Base-by-base conservation (phyloP, 2,113 vertebrate species). In the Thomomys bottae region DNA sequence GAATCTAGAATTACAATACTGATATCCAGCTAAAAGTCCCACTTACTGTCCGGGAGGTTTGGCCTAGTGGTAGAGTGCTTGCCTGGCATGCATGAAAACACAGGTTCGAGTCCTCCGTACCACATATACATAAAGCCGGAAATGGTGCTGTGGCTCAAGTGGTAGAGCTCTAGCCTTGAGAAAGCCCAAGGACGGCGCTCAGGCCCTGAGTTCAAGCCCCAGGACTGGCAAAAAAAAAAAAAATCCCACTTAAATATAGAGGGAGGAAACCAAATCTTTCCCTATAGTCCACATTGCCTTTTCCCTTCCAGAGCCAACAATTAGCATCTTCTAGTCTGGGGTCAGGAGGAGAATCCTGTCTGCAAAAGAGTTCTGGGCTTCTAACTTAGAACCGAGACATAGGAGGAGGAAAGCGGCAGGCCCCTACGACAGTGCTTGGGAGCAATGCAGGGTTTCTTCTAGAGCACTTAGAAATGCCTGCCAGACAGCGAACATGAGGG, bases 281-380 rank as follows among this genome's bases (percentile, higher is more conserved):
- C 72, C 66, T 38, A 57, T 54, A 92, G 68, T 45, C 45, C 42
- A 77, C 45, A 36, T 36, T 79, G 67, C 28, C 15, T 82, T 83
- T 94, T 85, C 61, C 90, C 42, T 92, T 94, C 38, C 79, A 88
- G 64, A 38, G 66, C 30, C 34, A 8, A 34, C 84, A 32, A 14
- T 76, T 77, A 40, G 5, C 38, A 84, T 57, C 34, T 54, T 81
- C 84, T 79, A n/a, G 23, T 89, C 36, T 45, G 26, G 45, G 61
- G 21, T 79, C 66, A 54, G 17, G 18, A 78, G 63, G 49, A 73
- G 23, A 91, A 64, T 45, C 36, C 36, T 75, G 77, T 64, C 75
- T 91, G 24, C 49, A 30, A 71, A 76, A 68, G 68, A 64, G 38
- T 54, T 54, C 1, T 76, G 75, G 77, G 30, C 26, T 78, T 63